Evolutionary conservation across 1,140 invertebrate species (phyloP), one percentile per base, ranked within the genome.

Genomic region (Steinernema khuongi): DNA sequence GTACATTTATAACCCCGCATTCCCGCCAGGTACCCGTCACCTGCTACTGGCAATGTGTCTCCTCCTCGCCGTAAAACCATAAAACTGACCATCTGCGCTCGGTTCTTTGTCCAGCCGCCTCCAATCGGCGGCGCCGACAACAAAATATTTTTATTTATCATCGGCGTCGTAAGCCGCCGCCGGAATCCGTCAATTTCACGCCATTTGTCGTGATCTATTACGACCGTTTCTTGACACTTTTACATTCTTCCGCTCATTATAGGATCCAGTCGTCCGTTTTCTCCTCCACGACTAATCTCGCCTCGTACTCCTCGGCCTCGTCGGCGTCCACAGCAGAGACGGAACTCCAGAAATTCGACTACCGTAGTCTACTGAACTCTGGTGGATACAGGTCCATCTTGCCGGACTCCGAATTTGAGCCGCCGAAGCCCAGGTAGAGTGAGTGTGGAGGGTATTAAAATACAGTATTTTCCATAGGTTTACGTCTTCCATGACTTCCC

Each of bases 301-400:
- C 50, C 19, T 17, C 11, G 14, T 60, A 60, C 50, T 60, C 50
- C 7, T 60, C 50, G 4, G 14, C 50, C 7, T 17, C 50, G 7
- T 26, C 22, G 4, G 11, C 50, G 11, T 60, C 50, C 7, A 60
- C 50, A 4, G 19, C 50, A 11, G 50, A 60, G 19, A n/a, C 50
- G 26, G 50, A 60, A 22, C 50, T 60, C 19, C 50, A 7, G 19
- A 60, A 60, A 60, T 60, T 60, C 50, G 50, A 60, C 50, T 60
- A 60, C 50, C 50, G 50, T 60, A 60, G 50, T 60, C 50, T 60
- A 4, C 50, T 60, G 11, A 60, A 60, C 22, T 60, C 50, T 60
- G 50, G 50, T 22, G 50, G 50, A 14, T 60, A 60, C 22, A 11
- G 50, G 26, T 60, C 50, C 50, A 60, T 60, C 11, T 22, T 60